A percentile compares a stretch with the other conserved stretches of the same genome.
Evolutionary conservation across 2,113 vertebrate species (phyloP).

Genomic region (Petroica traversi): DNA sequence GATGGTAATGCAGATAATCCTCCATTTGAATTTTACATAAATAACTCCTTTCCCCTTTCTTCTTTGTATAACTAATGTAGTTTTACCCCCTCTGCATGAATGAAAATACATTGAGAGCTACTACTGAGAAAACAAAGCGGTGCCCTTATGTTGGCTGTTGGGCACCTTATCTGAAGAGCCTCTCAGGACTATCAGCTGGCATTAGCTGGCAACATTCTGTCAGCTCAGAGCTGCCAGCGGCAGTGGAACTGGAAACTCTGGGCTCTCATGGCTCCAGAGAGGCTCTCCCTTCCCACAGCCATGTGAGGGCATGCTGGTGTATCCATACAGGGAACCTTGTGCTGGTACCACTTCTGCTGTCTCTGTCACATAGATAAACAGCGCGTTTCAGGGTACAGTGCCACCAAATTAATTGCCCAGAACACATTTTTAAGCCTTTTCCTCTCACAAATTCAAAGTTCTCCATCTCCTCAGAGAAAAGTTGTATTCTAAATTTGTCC

Average conservation of each 20-base stretch:
- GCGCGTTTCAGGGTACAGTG: background rate
- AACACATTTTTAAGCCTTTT: background rate
- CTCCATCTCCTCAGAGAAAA: background rate
- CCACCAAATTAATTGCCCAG: background rate
- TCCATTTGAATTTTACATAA: background rate
- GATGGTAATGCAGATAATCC: background rate
- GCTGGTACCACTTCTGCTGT: background rate
- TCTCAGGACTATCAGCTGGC: background rate
- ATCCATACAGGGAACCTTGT: background rate
- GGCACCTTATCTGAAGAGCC: background rate
- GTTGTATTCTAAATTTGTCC: background rate
- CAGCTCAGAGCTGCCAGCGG: background rate
- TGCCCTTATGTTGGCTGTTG: background rate
- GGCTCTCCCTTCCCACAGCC: background rate
- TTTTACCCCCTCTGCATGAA: background rate
- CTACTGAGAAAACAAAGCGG: background rate
- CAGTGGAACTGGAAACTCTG: background rate
- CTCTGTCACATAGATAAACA: background rate
- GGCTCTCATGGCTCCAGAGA: no score
- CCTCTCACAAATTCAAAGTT: background rate
- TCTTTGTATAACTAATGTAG: background rate
- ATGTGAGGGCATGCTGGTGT: background rate
- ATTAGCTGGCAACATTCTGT: background rate
- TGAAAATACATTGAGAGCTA: background rate
- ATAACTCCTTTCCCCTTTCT: background rate